Percentiles rank a stretch among this genome's conserved stretches.
phyloP scores from a whole-genome alignment of 2,888 invertebrate genomes.

The Steinernema hermaphroditum region DNA sequence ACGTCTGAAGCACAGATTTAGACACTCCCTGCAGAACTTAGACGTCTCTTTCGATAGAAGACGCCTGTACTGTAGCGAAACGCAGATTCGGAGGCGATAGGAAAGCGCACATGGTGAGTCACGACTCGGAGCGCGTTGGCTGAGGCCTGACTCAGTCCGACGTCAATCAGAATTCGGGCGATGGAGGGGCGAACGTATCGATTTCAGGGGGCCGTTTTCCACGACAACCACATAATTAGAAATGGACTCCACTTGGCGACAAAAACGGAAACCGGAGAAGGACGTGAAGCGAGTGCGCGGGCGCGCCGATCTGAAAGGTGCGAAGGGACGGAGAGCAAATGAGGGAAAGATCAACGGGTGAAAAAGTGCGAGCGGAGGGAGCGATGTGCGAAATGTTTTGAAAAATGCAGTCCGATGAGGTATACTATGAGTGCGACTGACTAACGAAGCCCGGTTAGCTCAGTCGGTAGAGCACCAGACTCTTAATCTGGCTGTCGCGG shows the following conservation, averaged over 20 bases:
- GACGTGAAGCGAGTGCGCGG: neutral
- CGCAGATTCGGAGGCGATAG: neutral
- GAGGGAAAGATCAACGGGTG: neutral
- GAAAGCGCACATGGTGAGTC: neutral
- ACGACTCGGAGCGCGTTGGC: neutral
- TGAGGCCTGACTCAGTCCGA: neutral
- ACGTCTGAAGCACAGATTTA: too few species aligned
- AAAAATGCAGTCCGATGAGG: too few species aligned
- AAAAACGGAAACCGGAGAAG: slow-evolving; percentile 1
- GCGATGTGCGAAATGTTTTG: too few species aligned
- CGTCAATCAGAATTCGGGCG: neutral
- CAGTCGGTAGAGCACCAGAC: slow-evolving; percentile 60
- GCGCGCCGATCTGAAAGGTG: neutral
- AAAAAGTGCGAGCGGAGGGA: too few species aligned
- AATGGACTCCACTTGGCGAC: slow-evolving; percentile 4
- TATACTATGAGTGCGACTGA: too few species aligned
- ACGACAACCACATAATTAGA: neutral
- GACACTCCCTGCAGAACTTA: too few species aligned
- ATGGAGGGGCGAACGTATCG: neutral
- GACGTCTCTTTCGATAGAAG: too few species aligned
- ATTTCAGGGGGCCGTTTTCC: slow-evolving; percentile 8
- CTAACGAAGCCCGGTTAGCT: slow-evolving; percentile 58
- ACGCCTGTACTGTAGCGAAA: too few species aligned
- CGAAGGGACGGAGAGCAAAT: neutral
- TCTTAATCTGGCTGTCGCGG: slow-evolving; percentile 56